Conservation (phyloP, 2,113 vertebrate genomes). For the Chaetodon trifascialis region DNA sequence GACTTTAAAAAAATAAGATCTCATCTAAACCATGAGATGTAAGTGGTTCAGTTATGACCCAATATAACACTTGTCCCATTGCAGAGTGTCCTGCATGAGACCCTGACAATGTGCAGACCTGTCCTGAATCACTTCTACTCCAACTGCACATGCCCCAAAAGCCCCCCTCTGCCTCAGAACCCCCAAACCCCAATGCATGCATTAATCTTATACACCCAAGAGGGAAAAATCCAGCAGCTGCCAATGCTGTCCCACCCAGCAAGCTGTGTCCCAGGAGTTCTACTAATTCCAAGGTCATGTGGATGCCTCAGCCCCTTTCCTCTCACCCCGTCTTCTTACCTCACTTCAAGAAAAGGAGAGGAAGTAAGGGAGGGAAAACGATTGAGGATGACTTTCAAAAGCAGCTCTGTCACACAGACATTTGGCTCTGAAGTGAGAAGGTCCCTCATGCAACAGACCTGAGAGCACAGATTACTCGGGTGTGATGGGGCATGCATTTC, state of each 20-base stretch:
- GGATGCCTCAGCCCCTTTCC: constrained; percentile 62
- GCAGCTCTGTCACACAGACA: constrained; percentile 42
- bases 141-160: constrained; percentile 44
- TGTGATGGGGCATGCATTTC: constrained; percentile 60
- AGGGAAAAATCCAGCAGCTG: constrained; percentile 81
- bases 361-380: constrained; percentile 47
- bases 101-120: constrained; percentile 36
- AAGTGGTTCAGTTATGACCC: background rate
- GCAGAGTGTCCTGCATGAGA: constrained; percentile 18
- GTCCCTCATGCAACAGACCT: constrained; percentile 26
- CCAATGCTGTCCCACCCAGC: constrained; percentile 81
- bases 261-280: constrained; percentile 79
- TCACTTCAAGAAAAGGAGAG: constrained; percentile 55
- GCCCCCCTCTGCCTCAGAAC: constrained; percentile 33
- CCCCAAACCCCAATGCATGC: constrained; percentile 61
- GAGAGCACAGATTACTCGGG: constrained; percentile 50
- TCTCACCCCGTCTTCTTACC: constrained; percentile 57
- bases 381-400: constrained; percentile 44
- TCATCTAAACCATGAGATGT: background rate
- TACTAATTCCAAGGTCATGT: constrained; percentile 86
- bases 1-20: background rate
- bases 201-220: constrained; percentile 74
- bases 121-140: constrained; percentile 44
- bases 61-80: constrained; percentile 8
- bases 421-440: constrained; percentile 44